Conservation (phyloP, 2,797 vertebrate species). For the Anolis apletophallus region DNA sequence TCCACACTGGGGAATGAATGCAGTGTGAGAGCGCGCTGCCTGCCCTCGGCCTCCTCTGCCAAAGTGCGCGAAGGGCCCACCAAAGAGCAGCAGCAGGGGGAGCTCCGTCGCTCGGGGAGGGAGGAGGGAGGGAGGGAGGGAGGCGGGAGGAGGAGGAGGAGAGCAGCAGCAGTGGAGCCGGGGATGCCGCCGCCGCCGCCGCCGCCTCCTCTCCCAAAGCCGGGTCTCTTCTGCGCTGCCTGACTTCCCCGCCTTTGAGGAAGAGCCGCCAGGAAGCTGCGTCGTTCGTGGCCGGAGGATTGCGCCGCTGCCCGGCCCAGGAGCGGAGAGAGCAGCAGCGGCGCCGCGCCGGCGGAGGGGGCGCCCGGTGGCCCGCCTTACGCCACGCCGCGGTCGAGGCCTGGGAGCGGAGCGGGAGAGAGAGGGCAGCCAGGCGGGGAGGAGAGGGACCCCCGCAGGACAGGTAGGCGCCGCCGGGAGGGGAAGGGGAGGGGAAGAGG, state of each 20-base stretch:
- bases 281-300: not conserved
- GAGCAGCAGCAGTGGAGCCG: not conserved
- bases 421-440: not conserved
- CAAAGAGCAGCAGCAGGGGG: constrained; percentile 52
- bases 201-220: not conserved
- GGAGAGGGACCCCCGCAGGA: too few species aligned
- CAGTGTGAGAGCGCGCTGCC: too few species aligned
- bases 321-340: not conserved
- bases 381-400: constrained; percentile 68
- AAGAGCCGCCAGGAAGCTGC: not conserved
- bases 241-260: not conserved
- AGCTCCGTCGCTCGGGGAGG: constrained; percentile 1
- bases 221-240: not conserved
- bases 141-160: not conserved
- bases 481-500: too few species aligned
- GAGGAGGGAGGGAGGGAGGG: too few species aligned
- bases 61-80: too few species aligned
- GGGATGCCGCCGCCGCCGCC: not conserved
- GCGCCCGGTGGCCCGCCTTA: constrained; percentile 50
- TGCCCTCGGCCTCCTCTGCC: too few species aligned
- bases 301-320: not conserved
- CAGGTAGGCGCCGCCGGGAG: too few species aligned
- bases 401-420: constrained; percentile 50
- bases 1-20: too few species aligned
- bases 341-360: constrained; percentile 37